Percentiles rank a stretch among this genome's conserved stretches.
Conservation (phyloP, 92 coral and sea anemone species). For the Epizoanthus rinbou region DNA sequence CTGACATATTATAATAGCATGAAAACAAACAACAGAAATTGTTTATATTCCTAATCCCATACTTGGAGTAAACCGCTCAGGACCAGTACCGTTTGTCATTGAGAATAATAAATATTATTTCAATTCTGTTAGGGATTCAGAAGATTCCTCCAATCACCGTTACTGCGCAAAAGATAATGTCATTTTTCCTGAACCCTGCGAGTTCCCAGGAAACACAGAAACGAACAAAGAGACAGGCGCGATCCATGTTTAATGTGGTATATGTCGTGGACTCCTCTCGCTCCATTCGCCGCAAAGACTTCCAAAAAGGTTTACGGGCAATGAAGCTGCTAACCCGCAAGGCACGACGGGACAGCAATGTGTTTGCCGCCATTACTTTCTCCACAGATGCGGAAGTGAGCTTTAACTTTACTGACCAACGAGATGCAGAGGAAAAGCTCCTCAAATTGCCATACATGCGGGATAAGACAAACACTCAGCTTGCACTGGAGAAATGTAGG, state of each 20-base stretch:
- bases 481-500: slow-evolving; percentile 19
- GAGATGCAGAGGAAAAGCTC: slow-evolving; percentile 27
- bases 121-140: slow-evolving; percentile 7
- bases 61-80: not conserved
- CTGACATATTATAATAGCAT: too few relatives aligned
- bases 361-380: slow-evolving; percentile 33
- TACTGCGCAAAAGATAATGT: slow-evolving; percentile 25
- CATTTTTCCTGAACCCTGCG: slow-evolving; percentile 28
- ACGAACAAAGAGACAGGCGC: slow-evolving; percentile 7
- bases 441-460: slow-evolving; percentile 10
- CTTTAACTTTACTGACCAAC: slow-evolving; percentile 34
- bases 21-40: too few relatives aligned
- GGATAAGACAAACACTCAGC: slow-evolving; percentile 30
- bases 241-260: slow-evolving; percentile 25
- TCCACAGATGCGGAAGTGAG: slow-evolving; percentile 34
- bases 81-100: not conserved
- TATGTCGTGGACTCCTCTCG: slow-evolving; percentile 27
- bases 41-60: too few relatives aligned
- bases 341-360: slow-evolving; percentile 35
- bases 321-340: slow-evolving; percentile 34
- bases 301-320: slow-evolving; percentile 31
- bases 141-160: slow-evolving; percentile 22
- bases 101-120: not conserved
- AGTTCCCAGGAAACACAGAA: not conserved
- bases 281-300: slow-evolving; percentile 40